A percentile compares a stretch with the other conserved stretches of the same genome.
These are phyloP conservation scores for Idaea straminata DNA, from an alignment of 2,888 invertebrate species.

Conservation along the genomic window DNA sequence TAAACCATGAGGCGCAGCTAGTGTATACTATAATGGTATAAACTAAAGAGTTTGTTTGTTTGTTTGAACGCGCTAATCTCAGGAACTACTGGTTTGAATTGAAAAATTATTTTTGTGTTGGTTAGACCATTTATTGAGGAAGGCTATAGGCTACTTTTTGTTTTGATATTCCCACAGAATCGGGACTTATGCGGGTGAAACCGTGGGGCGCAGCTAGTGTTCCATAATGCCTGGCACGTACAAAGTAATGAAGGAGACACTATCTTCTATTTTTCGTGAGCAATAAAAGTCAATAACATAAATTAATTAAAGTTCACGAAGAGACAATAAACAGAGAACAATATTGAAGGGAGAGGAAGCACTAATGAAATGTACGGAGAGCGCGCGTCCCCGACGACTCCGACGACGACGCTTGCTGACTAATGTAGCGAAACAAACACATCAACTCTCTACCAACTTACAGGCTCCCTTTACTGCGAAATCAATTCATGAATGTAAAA, in stretches of 20 bases:
- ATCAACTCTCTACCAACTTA: conserved; percentile 50
- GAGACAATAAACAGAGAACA: conserved; percentile 62
- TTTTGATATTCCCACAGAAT: too few relatives aligned
- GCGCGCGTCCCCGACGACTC: conserved; percentile 35
- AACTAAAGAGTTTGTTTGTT: too few relatives aligned
- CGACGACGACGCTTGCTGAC: conserved; percentile 25
- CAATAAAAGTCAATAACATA: conserved; percentile 55
- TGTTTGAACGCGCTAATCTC: too few relatives aligned
- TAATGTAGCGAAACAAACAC: conserved; percentile 71
- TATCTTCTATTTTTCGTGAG: conserved; percentile 30
- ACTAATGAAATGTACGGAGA: conserved; percentile 73
- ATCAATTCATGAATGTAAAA: neutral
- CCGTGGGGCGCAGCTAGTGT: neutral
- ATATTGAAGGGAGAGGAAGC: conserved; percentile 51
- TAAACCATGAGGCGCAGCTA: neutral
- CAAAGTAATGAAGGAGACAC: conserved; percentile 18
- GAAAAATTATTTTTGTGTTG: too few relatives aligned
- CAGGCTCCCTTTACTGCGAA: conserved; percentile 5
- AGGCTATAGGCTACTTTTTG: too few relatives aligned
- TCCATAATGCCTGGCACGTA: conserved; percentile 12
- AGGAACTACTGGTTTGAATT: too few relatives aligned
- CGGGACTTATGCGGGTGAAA: too few relatives aligned
- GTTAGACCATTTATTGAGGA: too few relatives aligned
- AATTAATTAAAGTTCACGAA: conserved; percentile 67
- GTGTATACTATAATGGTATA: too few relatives aligned